These are phyloP conservation scores for Elegia similella DNA, from an alignment of 2,888 invertebrate species.

Conservation along the genomic window DNA sequence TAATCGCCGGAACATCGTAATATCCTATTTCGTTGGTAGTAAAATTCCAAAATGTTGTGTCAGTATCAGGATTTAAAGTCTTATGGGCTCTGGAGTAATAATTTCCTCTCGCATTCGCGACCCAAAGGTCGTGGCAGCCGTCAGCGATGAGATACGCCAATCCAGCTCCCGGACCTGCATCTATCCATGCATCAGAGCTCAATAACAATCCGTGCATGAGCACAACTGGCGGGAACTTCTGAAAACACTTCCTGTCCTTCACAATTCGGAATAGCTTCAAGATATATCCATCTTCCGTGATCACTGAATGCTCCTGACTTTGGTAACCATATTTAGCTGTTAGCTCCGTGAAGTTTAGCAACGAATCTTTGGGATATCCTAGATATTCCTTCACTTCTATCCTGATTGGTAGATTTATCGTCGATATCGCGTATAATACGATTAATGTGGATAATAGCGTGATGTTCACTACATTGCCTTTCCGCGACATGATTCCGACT, in stretches of 20 bases:
- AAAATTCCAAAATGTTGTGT: slow-evolving; percentile 80
- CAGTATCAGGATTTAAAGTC: slow-evolving; percentile 49
- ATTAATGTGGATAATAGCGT: slow-evolving; percentile 28
- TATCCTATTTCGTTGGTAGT: slow-evolving; percentile 89
- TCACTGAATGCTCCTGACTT: slow-evolving; percentile 49
- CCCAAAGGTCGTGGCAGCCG: slow-evolving; percentile 46
- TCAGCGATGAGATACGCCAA: slow-evolving; percentile 41
- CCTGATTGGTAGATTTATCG: slow-evolving; percentile 31
- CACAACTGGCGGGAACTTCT: slow-evolving; percentile 45
- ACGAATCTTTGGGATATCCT: slow-evolving; percentile 39
- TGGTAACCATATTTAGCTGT: slow-evolving; percentile 43
- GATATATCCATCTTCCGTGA: slow-evolving; percentile 60
- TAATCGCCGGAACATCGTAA: slow-evolving; percentile 87
- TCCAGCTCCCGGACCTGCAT: slow-evolving; percentile 50
- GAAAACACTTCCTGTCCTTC: slow-evolving; percentile 38
- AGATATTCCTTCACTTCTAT: slow-evolving; percentile 35
- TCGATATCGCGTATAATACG: slow-evolving; percentile 30
- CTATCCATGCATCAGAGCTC: slow-evolving; percentile 57
- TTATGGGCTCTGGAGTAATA: slow-evolving; percentile 80
- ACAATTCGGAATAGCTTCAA: slow-evolving; percentile 50
- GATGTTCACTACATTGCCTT: slow-evolving; percentile 33
- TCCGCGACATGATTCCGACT: slow-evolving; percentile 4
- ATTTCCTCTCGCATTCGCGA: slow-evolving; percentile 53
- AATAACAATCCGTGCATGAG: slow-evolving; percentile 59
- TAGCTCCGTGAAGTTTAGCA: slow-evolving; percentile 49